phyloP scores from a whole-genome alignment of 2,888 invertebrate genomes.

The Andrena fulva region DNA sequence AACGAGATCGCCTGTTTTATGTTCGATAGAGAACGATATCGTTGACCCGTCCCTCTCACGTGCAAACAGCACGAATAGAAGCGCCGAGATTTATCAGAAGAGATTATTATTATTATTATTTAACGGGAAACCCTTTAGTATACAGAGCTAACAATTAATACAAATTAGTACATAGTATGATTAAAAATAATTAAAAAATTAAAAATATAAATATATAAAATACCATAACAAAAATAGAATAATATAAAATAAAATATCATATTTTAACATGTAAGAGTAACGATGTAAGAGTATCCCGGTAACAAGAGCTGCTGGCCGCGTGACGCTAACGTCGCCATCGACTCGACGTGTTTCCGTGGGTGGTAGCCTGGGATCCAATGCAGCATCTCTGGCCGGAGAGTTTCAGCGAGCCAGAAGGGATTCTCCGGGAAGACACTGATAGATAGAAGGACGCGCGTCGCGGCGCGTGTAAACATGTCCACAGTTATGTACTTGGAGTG shows the following conservation, averaged over 20 bases:
- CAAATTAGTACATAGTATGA: too few species aligned
- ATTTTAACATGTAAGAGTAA: too few species aligned
- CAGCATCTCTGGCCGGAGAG: not conserved
- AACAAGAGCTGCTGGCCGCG: not conserved
- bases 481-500: conserved; percentile 29
- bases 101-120: too few species aligned
- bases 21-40: not conserved
- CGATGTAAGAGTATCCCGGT: not conserved
- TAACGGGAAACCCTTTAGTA: too few species aligned
- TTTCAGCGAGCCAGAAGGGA: not conserved
- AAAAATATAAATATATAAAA: too few species aligned
- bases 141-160: too few species aligned
- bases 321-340: not conserved
- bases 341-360: not conserved
- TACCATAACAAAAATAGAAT: too few species aligned
- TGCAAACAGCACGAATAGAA: not conserved
- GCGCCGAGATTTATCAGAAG: too few species aligned
- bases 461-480: conserved; percentile 47
- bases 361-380: not conserved
- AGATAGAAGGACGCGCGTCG: conserved; percentile 9
- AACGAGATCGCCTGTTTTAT: not conserved
- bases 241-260: too few species aligned
- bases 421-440: not conserved
- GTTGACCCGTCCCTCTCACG: not conserved
- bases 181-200: too few species aligned